phyloP scores from a whole-genome alignment of 1,140 invertebrate species.

The Rhynchophorus ferrugineus region DNA sequence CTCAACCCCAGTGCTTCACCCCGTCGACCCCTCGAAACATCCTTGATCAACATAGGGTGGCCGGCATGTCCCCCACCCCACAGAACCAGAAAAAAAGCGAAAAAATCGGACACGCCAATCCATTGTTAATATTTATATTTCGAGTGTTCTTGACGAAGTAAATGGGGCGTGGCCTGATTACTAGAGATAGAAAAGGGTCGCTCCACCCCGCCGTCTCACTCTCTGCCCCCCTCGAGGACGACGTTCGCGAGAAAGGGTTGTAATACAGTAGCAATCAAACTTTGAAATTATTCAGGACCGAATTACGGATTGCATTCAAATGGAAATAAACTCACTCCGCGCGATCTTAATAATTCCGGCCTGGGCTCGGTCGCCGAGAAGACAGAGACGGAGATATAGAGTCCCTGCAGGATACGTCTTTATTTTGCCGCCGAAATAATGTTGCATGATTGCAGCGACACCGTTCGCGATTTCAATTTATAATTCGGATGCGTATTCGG shows the following conservation, averaged over 20 bases:
- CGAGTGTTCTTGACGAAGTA: conserved; percentile 12
- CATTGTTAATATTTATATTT: conserved; percentile 20
- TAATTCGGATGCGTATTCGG: neutral
- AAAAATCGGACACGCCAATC: too few species aligned
- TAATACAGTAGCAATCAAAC: conserved; percentile 33
- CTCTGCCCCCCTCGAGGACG: neutral
- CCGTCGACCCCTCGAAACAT: too few species aligned
- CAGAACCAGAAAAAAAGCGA: too few species aligned
- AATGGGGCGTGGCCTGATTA: conserved; percentile 17
- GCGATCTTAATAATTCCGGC: conserved; percentile 29
- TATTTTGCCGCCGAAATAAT: conserved; percentile 12
- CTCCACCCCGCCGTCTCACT: conserved; percentile 8
- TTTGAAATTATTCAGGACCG: conserved; percentile 33
- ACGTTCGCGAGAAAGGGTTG: conserved; percentile 15
- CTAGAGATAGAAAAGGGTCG: conserved; percentile 17
- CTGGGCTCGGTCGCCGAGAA: conserved; percentile 15
- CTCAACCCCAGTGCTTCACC: too few species aligned
- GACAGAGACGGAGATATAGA: too few species aligned
- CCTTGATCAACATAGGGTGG: too few species aligned
- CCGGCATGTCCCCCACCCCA: too few species aligned
- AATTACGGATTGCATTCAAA: conserved; percentile 34
- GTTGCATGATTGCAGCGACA: conserved; percentile 12
- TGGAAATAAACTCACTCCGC: conserved; percentile 31
- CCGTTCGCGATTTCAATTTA: conserved; percentile 2
- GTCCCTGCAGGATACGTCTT: conserved; percentile 17